Evolutionary conservation across 2,888 invertebrate genomes (phyloP).

Genomic region (Nomada fabriciana): DNA sequence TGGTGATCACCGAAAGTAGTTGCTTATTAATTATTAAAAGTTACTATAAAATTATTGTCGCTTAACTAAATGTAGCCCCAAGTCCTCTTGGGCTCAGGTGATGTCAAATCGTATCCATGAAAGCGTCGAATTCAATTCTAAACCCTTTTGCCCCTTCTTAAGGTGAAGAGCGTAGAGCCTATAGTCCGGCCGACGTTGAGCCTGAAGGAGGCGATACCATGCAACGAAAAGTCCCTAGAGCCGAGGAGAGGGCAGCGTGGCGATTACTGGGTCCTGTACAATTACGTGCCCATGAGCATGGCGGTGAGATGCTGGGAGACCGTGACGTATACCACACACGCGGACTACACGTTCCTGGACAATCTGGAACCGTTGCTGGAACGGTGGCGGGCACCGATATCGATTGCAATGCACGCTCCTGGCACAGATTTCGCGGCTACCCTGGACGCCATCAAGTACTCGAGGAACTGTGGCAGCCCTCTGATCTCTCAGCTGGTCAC

Average conservation of each 20-base stretch:
- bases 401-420: slow-evolving; percentile 94
- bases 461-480: slow-evolving; percentile 91
- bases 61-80: no score
- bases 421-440: slow-evolving; percentile 92
- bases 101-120: background rate
- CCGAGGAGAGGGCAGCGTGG: slow-evolving; percentile 90
- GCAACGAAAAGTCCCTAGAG: slow-evolving; percentile 88
- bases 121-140: background rate
- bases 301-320: slow-evolving; percentile 91
- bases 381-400: slow-evolving; percentile 94
- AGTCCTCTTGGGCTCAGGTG: background rate
- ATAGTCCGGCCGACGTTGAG: slow-evolving; percentile 69
- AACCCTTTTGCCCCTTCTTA: background rate
- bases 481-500: slow-evolving; percentile 92
- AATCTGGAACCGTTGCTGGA: slow-evolving; percentile 94
- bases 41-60: no score
- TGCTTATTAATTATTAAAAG: no score
- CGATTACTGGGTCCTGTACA: slow-evolving; percentile 95
- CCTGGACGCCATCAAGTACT: slow-evolving; percentile 91
- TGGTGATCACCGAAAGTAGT: no score
- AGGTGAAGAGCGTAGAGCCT: slow-evolving; percentile 57
- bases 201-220: slow-evolving; percentile 86
- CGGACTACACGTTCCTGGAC: slow-evolving; percentile 95
- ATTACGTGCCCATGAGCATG: slow-evolving; percentile 91
- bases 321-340: slow-evolving; percentile 96